Conservation (phyloP, 2,113 vertebrate species). For the Climacteris rufus region DNA sequence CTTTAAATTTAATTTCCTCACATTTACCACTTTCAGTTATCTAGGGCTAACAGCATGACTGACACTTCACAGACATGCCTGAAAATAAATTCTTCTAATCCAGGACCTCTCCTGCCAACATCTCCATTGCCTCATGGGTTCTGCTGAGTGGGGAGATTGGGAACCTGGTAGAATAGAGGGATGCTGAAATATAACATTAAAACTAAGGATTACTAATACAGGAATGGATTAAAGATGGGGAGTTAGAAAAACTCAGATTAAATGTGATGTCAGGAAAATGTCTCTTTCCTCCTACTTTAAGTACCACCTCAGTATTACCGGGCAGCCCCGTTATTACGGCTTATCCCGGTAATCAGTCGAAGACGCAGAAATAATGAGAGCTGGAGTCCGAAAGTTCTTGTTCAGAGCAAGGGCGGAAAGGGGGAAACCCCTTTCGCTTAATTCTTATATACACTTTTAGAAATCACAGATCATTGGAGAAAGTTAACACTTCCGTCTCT, state of each 20-base stretch:
- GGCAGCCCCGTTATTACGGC: too few species aligned
- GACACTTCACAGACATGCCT: slow-evolving; percentile 32
- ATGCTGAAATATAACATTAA: not conserved
- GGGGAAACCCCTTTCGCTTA: too few species aligned
- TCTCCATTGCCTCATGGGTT: not conserved
- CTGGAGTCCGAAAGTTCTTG: too few species aligned
- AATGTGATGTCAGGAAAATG: not conserved
- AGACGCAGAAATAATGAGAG: too few species aligned
- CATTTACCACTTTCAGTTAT: slow-evolving; percentile 48
- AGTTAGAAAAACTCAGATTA: not conserved
- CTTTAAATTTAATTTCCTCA: slow-evolving; percentile 55
- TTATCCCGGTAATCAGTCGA: too few species aligned
- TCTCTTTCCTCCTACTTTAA: not conserved
- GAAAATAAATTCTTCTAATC: slow-evolving; percentile 49
- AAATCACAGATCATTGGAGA: too few species aligned
- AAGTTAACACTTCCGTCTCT: too few species aligned
- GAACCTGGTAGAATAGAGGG: not conserved
- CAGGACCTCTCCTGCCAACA: not conserved
- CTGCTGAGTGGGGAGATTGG: not conserved
- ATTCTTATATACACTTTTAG: too few species aligned
- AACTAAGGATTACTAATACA: not conserved
- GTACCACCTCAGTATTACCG: not conserved
- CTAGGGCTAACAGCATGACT: slow-evolving; percentile 30
- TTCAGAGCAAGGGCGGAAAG: too few species aligned
- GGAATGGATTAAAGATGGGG: not conserved